A percentile compares a stretch with the other conserved stretches of the same genome.
These are phyloP conservation scores for Monoplex corrugatus DNA, from an alignment of 2,888 invertebrate genomes.

Conservation along the genomic window DNA sequence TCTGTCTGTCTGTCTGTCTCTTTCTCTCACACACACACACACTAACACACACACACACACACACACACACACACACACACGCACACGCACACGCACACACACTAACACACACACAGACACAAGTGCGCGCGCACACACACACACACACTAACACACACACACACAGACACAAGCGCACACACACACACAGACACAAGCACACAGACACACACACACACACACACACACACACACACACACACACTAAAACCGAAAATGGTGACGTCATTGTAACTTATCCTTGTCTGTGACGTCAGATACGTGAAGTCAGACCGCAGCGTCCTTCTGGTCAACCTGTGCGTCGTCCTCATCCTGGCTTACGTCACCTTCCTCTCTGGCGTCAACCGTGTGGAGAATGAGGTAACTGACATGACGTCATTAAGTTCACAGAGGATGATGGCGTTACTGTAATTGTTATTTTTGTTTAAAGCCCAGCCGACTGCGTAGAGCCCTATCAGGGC, in stretches of 20 bases:
- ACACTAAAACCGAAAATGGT: background rate
- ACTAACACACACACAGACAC: background rate
- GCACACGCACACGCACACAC: background rate
- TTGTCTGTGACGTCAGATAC: conserved; percentile 58
- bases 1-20: background rate
- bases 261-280: too few relatives aligned
- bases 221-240: conserved; percentile 6
- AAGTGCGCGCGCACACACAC: background rate
- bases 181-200: background rate
- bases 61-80: background rate
- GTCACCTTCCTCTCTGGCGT: conserved; percentile 63
- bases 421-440: too few relatives aligned
- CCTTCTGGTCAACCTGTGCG: conserved; percentile 62
- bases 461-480: too few relatives aligned
- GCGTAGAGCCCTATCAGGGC: too few relatives aligned
- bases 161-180: background rate
- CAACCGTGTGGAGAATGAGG: conserved; percentile 59
- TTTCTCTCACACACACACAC: background rate
- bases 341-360: conserved; percentile 60
- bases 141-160: background rate
- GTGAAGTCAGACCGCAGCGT: conserved; percentile 65
- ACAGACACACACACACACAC: background rate
- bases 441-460: too few relatives aligned
- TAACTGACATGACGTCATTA: conserved; percentile 49
- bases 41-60: background rate